Evolutionary conservation across 2,797 vertebrate species (phyloP), one percentile per base, ranked within the genome.

Genomic region (Emys orbicularis): DNA sequence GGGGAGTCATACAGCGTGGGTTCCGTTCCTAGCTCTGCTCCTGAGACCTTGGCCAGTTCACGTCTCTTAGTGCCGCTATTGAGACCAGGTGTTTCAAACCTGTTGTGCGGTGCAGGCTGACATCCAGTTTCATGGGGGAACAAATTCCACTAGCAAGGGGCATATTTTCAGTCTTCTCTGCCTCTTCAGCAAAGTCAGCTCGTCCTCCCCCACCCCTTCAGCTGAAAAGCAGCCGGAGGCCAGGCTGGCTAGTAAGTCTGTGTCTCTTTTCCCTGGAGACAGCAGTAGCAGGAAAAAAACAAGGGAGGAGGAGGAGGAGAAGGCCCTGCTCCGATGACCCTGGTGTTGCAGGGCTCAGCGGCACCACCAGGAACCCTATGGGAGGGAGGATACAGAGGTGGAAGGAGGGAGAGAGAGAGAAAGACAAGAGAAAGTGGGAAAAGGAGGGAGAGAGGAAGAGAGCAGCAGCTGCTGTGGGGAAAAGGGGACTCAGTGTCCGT

Each of bases 141-240:
- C 11, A 37, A 0, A 1, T 8, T 44, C 49, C 21, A 57, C 27
- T 12, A 37, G 29, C 34, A 68, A 83, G n/a, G 54, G 61, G 5
- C 25, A 5, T 7, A 0, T 1, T 52, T 88, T 44, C 37, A 31
- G 80, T 44, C 41, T 54, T 54, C 53, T 81, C 6, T 9, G 5
- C n/a, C 47, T 44, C 57, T 83, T 31, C 52, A 21, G 68, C 50
- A 44, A 23, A 0, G 0, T 0, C 0, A 12, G 54, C 10, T 89
- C 80, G 68, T 57, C n/a, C 65, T 80, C 1, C 0, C 31, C 23
- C 65, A 81, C 50, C 82, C n/a, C 18, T 79, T 59, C 84, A 25
- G 27, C 83, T 41, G 61, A 65, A 81, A 84, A 47, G 44, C 44
- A 47, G 27, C 37, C 54, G 12, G n/a, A 72, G 25, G 65, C 8